Conservation (phyloP, 2,797 vertebrate genomes). For the Gorsachius magnificus region DNA sequence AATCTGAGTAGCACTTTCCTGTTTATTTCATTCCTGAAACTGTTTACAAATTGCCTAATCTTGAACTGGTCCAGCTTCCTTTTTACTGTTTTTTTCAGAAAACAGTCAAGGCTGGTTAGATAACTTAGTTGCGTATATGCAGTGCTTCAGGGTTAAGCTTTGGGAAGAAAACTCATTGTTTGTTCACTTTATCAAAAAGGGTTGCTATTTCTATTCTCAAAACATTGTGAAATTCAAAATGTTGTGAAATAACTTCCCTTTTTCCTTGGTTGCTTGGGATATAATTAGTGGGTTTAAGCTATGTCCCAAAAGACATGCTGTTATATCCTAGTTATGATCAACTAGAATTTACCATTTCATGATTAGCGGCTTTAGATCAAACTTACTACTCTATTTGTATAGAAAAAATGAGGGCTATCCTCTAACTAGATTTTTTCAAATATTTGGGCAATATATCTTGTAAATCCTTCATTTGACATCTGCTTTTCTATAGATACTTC, state of each 20-base stretch:
- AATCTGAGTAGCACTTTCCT: slow-evolving; percentile 24
- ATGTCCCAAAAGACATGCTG: not conserved
- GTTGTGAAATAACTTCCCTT: not conserved
- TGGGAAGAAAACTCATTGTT: not conserved
- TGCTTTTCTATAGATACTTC: not conserved
- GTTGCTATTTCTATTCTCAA: not conserved
- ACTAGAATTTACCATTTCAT: not conserved
- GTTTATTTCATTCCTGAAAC: slow-evolving; percentile 8
- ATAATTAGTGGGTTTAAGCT: not conserved
- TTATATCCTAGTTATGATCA: not conserved
- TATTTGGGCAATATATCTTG: not conserved
- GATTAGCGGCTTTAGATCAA: not conserved
- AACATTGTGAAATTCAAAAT: not conserved
- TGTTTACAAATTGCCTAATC: not conserved
- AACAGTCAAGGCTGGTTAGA: not conserved
- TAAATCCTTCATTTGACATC: not conserved
- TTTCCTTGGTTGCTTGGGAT: not conserved
- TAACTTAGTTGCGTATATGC: not conserved
- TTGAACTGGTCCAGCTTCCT: not conserved
- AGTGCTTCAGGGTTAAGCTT: not conserved
- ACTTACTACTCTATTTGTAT: not conserved
- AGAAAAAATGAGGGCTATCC: not conserved
- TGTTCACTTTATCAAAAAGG: not conserved
- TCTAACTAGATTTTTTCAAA: not conserved
- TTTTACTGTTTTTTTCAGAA: slow-evolving; percentile 3